These are phyloP conservation scores for Plumapathes pennacea DNA, from an alignment of 92 coral and sea anemone species.

Conservation along the genomic window DNA sequence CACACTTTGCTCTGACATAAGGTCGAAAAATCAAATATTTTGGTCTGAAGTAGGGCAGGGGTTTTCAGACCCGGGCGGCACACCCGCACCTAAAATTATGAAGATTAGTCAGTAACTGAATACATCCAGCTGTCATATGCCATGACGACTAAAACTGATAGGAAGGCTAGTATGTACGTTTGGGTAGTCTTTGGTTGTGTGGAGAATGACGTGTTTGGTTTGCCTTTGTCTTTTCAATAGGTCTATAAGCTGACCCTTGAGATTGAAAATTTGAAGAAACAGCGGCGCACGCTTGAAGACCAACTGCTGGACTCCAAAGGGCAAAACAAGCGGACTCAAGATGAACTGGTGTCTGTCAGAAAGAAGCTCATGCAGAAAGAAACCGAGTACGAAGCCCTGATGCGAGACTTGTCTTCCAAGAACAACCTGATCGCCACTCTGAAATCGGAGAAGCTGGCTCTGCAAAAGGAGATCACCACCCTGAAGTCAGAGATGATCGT, in stretches of 20 bases:
- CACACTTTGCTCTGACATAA: too few species aligned
- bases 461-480: conserved; percentile 83
- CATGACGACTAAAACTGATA: too few species aligned
- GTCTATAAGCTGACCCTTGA: conserved; percentile 74
- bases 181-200: too few species aligned
- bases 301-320: conserved; percentile 79
- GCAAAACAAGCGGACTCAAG: conserved; percentile 81
- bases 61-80: too few species aligned
- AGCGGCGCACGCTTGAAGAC: conserved; percentile 77
- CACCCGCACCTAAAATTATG: too few species aligned
- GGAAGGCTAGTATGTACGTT: too few species aligned
- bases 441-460: conserved; percentile 81
- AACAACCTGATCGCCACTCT: conserved; percentile 74
- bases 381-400: conserved; percentile 84
- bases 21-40: too few species aligned
- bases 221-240: conserved; percentile 46
- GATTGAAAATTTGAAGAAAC: conserved; percentile 82
- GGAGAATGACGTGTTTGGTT: conserved; percentile 27
- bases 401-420: conserved; percentile 78
- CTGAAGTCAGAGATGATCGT: conserved; percentile 80
- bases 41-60: too few species aligned
- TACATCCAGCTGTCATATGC: too few species aligned
- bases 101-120: too few species aligned
- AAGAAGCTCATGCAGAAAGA: conserved; percentile 78
- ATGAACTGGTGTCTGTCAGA: conserved; percentile 74